Conservation (phyloP, 2,797 vertebrate species). For the Lagodon rhomboides region DNA sequence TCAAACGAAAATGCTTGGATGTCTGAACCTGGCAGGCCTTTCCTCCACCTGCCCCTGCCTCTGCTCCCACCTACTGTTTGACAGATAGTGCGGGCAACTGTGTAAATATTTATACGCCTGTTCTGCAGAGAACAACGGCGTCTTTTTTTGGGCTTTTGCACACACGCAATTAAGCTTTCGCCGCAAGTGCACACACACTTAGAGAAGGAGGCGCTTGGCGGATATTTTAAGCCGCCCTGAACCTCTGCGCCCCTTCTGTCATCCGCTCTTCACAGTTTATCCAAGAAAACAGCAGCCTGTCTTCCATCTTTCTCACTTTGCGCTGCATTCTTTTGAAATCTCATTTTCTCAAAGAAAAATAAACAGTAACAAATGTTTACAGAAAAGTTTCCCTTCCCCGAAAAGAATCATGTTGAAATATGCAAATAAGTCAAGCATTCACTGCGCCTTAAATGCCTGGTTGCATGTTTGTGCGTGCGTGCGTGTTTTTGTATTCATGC, state of each 20-base stretch:
- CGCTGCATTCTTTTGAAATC: conserved; percentile 12
- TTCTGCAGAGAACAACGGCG: conserved; percentile 54
- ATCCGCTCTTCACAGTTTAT: conserved; percentile 61
- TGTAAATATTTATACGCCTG: conserved; percentile 64
- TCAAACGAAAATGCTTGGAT: conserved; percentile 50
- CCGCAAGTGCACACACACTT: conserved; percentile 42
- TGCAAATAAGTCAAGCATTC: conserved; percentile 27
- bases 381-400: conserved; percentile 1
- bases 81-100: conserved; percentile 55
- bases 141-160: conserved; percentile 51
- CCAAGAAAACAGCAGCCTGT: conserved; percentile 46
- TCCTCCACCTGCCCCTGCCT: conserved; percentile 22
- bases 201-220: not conserved
- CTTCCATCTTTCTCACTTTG: conserved; percentile 22
- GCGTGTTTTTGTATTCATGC: conserved; percentile 24
- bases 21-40: conserved; percentile 26
- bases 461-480: conserved; percentile 24
- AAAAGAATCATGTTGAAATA: conserved; percentile 37
- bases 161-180: conserved; percentile 68
- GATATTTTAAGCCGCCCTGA: conserved; percentile 36
- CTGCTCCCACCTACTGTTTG: conserved; percentile 21
- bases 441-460: conserved; percentile 17
- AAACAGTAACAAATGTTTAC: conserved; percentile 41
- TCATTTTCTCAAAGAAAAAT: conserved; percentile 26
- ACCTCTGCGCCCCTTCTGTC: conserved; percentile 38